Evolutionary conservation across 1,140 invertebrate genomes (phyloP).

Genomic region (Drosophila bocki): DNA sequence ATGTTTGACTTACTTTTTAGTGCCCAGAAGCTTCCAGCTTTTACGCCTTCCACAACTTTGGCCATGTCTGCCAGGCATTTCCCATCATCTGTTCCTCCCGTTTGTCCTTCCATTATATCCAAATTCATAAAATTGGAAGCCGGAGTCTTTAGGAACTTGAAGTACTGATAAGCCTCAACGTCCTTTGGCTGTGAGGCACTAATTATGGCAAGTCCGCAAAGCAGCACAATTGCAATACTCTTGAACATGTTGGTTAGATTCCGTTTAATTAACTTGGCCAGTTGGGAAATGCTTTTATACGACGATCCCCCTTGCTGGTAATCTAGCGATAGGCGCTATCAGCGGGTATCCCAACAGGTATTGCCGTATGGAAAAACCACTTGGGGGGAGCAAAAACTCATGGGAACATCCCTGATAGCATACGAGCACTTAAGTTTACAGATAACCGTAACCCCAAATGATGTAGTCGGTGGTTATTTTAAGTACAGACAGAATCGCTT

Average conservation of each 20-base stretch:
- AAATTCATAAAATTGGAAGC: conserved; percentile 1
- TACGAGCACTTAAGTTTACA: not conserved
- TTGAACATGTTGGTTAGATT: conserved; percentile 20
- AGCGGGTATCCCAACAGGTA: conserved; percentile 12
- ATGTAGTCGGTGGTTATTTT: not conserved
- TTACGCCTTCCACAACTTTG: not conserved
- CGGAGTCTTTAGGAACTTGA: conserved; percentile 4
- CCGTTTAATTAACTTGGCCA: not conserved
- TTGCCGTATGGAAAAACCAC: conserved; percentile 11
- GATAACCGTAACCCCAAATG: conserved; percentile 2
- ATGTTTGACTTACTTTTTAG: conserved; percentile 26
- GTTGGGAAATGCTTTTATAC: conserved; percentile 14
- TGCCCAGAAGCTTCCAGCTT: not conserved
- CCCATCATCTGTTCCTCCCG: not conserved
- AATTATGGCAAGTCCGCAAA: conserved; percentile 4
- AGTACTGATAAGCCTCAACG: not conserved
- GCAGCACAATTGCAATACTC: conserved; percentile 3
- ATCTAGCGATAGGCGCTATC: conserved; percentile 33
- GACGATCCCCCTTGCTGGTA: not conserved
- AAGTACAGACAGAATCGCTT: not conserved
- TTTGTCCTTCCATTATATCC: not conserved
- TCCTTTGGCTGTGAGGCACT: not conserved
- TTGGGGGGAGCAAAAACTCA: not conserved
- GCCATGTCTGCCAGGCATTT: conserved; percentile 17
- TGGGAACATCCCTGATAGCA: conserved; percentile 20